Evolutionary conservation across 2,113 vertebrate species (phyloP).

Genomic region (Forbesichthys agassizii): DNA sequence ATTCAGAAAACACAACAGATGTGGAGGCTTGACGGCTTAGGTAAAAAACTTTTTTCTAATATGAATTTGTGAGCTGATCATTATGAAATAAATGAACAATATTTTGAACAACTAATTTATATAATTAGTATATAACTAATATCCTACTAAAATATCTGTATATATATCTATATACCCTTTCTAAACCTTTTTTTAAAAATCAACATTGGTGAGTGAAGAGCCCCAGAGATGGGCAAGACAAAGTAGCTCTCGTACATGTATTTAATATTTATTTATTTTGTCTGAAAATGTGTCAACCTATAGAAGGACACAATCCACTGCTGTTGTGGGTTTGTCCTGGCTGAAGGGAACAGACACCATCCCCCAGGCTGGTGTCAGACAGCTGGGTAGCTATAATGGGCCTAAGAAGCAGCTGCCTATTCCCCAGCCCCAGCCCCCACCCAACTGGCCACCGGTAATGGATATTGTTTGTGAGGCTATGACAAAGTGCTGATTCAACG

Average conservation of each 20-base stretch:
- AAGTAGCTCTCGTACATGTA: too few relatives aligned
- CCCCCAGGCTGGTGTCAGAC: conserved; percentile 20
- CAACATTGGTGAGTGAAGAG: too few relatives aligned
- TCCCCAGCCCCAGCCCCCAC: conserved; percentile 6
- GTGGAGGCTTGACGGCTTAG: neutral
- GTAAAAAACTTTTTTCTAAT: too few relatives aligned
- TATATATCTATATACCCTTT: neutral
- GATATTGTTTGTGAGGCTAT: too few relatives aligned
- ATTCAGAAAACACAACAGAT: neutral
- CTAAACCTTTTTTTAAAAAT: neutral
- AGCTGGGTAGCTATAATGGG: conserved; percentile 28
- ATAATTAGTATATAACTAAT: too few relatives aligned
- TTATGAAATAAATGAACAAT: too few relatives aligned
- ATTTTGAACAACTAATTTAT: too few relatives aligned
- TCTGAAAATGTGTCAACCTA: neutral
- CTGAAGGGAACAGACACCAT: neutral
- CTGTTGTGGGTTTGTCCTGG: conserved; percentile 5
- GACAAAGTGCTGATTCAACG: too few relatives aligned
- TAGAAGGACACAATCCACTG: neutral
- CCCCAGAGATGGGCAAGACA: too few relatives aligned
- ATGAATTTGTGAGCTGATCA: too few relatives aligned
- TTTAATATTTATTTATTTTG: too few relatives aligned
- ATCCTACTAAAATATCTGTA: neutral
- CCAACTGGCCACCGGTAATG: neutral
- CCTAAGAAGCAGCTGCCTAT: conserved; percentile 41